These are phyloP conservation scores for Apostichopus parvimensis DNA, from an alignment of 35 echinoderm and acorn worm genomes.

Conservation along the genomic window DNA sequence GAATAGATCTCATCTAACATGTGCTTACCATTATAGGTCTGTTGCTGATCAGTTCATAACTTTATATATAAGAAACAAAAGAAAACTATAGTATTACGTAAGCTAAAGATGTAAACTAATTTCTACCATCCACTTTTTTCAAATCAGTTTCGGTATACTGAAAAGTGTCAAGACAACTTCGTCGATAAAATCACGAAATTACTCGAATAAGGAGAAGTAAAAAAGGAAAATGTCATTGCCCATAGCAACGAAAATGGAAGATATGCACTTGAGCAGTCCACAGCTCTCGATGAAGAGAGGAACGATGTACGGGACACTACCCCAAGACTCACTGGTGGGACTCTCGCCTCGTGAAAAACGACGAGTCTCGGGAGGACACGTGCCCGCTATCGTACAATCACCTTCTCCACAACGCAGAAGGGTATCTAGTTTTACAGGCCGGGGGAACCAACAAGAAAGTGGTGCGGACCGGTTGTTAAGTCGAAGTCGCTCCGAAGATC, in stretches of 20 bases:
- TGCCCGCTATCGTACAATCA: neutral
- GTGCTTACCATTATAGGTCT: too few species aligned
- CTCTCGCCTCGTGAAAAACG: constrained; percentile 33
- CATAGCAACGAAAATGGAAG: constrained; percentile 30
- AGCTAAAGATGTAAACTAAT: too few species aligned
- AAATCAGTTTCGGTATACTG: too few species aligned
- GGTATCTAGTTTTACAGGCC: neutral
- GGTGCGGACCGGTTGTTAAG: neutral
- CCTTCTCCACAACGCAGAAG: neutral
- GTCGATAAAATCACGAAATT: too few species aligned
- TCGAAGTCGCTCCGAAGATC: constrained; percentile 1
- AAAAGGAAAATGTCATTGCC: neutral
- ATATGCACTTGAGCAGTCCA: constrained; percentile 9
- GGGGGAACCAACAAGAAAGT: neutral
- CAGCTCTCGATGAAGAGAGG: constrained; percentile 42
- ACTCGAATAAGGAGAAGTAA: too few species aligned
- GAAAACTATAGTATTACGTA: too few species aligned
- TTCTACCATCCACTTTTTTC: too few species aligned
- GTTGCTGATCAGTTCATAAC: too few species aligned
- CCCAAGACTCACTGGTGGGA: constrained; percentile 11
- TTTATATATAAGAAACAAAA: too few species aligned
- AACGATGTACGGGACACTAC: constrained; percentile 26
- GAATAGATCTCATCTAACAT: too few species aligned
- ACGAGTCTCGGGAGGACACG: neutral
- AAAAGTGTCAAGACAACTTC: too few species aligned